phyloP scores from a whole-genome alignment of 1,140 invertebrate species.

The Aphelenchoides avenae region DNA sequence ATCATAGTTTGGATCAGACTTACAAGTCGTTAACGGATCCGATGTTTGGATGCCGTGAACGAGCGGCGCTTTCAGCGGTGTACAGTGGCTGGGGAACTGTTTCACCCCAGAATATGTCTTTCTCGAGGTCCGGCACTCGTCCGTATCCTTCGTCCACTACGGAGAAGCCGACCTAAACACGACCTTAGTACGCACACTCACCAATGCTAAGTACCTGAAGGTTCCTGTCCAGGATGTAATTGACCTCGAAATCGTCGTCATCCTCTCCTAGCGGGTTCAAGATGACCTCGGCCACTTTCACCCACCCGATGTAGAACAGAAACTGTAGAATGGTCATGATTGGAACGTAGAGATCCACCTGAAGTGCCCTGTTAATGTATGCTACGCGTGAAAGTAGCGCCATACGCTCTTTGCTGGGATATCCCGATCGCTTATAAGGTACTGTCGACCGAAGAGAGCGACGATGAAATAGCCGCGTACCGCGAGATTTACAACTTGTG shows the following conservation, averaged over 20 bases:
- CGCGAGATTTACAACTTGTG: conserved; percentile 46
- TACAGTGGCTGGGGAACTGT: conserved; percentile 40
- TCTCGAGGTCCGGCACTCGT: conserved; percentile 32
- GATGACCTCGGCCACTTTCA: conserved; percentile 46
- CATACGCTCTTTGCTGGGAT: neutral
- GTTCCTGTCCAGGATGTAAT: conserved; percentile 49
- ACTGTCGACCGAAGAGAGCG: conserved; percentile 52
- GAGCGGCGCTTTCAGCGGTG: conserved; percentile 35
- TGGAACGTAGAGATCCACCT: conserved; percentile 48
- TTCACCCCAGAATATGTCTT: conserved; percentile 44
- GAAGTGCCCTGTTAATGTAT: neutral
- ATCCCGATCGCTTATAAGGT: conserved; percentile 25
- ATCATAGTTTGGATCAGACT: conserved; percentile 5
- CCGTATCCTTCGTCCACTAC: conserved; percentile 47
- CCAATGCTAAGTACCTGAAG: conserved; percentile 39
- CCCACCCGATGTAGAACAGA: conserved; percentile 45
- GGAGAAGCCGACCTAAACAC: conserved; percentile 27
- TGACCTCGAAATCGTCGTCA: conserved; percentile 52
- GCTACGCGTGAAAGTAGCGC: neutral
- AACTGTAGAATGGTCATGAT: conserved; percentile 55
- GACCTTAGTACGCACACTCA: too few species aligned
- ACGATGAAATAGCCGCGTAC: conserved; percentile 52
- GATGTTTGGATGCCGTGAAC: conserved; percentile 46
- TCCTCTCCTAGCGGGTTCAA: conserved; percentile 42
- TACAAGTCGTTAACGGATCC: conserved; percentile 44